Evolutionary conservation across 1,140 invertebrate genomes (phyloP).

Genomic region (Aplysia californica): DNA sequence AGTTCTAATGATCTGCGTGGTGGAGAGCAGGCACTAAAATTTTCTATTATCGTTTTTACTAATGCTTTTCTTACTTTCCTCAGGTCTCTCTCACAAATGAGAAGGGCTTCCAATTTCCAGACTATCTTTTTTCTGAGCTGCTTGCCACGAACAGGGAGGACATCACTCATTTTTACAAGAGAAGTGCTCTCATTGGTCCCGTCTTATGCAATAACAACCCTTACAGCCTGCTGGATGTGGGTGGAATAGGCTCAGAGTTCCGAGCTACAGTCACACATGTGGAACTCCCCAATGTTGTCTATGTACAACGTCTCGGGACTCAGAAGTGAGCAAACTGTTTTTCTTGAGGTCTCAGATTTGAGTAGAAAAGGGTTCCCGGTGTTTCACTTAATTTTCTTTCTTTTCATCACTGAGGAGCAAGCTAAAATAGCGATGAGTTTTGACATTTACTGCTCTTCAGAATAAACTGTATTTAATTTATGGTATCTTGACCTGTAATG

Average conservation of each 20-base stretch:
- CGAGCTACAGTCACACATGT: not conserved
- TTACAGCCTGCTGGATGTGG: conserved; percentile 2
- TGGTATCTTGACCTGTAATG: too few relatives aligned
- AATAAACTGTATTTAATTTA: too few relatives aligned
- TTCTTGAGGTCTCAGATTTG: too few relatives aligned
- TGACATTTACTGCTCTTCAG: too few relatives aligned
- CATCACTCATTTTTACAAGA: not conserved
- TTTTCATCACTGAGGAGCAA: too few relatives aligned
- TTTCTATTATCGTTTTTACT: not conserved
- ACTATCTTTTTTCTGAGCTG: not conserved
- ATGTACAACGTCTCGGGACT: not conserved
- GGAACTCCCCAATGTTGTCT: conserved; percentile 21
- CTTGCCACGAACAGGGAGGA: not conserved
- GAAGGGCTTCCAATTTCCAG: not conserved
- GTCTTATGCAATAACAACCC: not conserved
- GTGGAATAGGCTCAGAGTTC: not conserved
- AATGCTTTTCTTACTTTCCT: not conserved
- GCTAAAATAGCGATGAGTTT: too few relatives aligned
- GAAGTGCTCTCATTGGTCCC: conserved; percentile 6
- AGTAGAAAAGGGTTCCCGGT: too few relatives aligned
- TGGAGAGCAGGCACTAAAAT: too few relatives aligned
- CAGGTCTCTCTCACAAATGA: not conserved
- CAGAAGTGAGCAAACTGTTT: too few relatives aligned
- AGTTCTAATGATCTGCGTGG: too few relatives aligned
- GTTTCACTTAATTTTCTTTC: too few relatives aligned